Percentiles rank a stretch among this genome's conserved stretches.
Evolutionary conservation across 2,113 vertebrate genomes (phyloP).

Genomic region (Melanotaenia duboulayi): DNA sequence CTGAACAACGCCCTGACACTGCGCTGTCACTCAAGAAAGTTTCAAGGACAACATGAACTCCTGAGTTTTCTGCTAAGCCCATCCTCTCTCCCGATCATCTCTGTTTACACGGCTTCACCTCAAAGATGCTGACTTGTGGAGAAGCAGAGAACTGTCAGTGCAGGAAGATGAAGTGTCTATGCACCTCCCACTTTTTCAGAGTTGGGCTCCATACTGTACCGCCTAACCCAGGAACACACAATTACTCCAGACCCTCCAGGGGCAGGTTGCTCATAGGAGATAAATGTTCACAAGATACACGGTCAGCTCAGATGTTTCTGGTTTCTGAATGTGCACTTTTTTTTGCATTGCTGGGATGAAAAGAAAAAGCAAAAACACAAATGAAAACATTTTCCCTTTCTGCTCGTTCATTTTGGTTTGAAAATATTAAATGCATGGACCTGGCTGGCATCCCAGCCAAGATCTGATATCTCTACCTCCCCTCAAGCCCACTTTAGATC

Average conservation of each 20-base stretch:
- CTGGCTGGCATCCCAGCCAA: conserved; percentile 24
- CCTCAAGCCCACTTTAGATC: conserved; percentile 49
- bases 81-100: conserved; percentile 31
- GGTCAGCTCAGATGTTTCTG: conserved; percentile 21
- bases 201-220: conserved; percentile 28
- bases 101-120: conserved; percentile 65
- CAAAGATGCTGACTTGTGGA: conserved; percentile 79
- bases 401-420: conserved; percentile 51
- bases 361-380: neutral
- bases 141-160: conserved; percentile 68
- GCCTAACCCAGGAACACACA: conserved; percentile 63
- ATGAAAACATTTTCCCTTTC: conserved; percentile 13
- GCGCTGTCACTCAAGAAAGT: conserved; percentile 67
- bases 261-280: conserved; percentile 60
- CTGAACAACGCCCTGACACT: conserved; percentile 36
- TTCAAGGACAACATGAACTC: conserved; percentile 69
- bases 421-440: conserved; percentile 38
- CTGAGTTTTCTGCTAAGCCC: conserved; percentile 46
- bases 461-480: conserved; percentile 57
- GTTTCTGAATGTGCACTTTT: conserved; percentile 15
- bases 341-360: neutral
- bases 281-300: conserved; percentile 53
- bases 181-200: conserved; percentile 68
- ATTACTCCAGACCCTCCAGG: conserved; percentile 73
- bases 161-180: conserved; percentile 73